phyloP scores from a whole-genome alignment of 2,888 invertebrate genomes.

The Urechis unicinctus region DNA sequence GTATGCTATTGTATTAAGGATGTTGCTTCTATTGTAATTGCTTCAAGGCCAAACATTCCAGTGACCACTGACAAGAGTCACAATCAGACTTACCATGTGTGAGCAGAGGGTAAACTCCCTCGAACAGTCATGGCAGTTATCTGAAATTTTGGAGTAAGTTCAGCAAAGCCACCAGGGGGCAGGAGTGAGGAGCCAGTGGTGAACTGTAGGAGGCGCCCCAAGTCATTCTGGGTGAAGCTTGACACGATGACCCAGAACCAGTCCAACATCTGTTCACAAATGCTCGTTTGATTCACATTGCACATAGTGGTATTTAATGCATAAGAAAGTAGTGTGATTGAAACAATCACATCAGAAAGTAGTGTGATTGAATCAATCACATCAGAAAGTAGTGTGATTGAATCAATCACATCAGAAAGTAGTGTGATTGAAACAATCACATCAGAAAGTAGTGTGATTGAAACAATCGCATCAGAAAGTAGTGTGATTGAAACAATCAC shows the following conservation, averaged over 20 bases:
- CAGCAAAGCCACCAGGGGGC: conserved; percentile 83
- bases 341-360: too few species aligned
- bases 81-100: conserved; percentile 68
- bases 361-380: too few species aligned
- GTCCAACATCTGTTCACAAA: conserved; percentile 65
- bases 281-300: not conserved
- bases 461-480: too few species aligned
- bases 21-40: too few species aligned
- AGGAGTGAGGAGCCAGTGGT: conserved; percentile 88
- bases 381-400: not conserved
- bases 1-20: too few species aligned
- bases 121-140: conserved; percentile 83
- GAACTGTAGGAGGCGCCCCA: conserved; percentile 81
- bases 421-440: too few species aligned
- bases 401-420: too few species aligned
- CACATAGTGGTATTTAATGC: not conserved
- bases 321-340: too few species aligned
- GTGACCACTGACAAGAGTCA: not conserved
- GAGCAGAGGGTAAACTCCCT: conserved; percentile 86
- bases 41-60: not conserved
- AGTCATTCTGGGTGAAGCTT: conserved; percentile 84
- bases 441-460: too few species aligned
- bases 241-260: conserved; percentile 89
- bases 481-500: too few species aligned
- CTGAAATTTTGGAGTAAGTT: conserved; percentile 85